A percentile compares a stretch with the other conserved stretches of the same genome.
phyloP scores from a whole-genome alignment of 2,113 vertebrate species.

The Myiozetetes cayanensis region DNA sequence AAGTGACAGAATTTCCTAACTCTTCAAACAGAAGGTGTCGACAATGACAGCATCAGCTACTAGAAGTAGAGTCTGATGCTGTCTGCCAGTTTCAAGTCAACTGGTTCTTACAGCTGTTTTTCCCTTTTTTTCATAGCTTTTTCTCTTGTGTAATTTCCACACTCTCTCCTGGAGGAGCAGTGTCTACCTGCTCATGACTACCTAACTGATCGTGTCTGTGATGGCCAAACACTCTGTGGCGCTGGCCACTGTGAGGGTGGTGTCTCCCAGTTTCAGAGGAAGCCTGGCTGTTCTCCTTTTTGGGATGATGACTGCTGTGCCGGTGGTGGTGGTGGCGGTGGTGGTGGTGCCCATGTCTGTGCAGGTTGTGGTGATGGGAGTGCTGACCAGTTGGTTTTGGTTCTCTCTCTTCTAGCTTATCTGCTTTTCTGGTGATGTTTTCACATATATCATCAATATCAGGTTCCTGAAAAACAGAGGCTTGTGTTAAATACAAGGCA shows the following conservation, averaged over 20 bases:
- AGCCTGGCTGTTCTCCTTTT: not conserved
- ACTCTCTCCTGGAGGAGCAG: conserved; percentile 25
- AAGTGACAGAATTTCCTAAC: conserved; percentile 76
- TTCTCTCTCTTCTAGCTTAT: not conserved
- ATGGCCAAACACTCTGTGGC: not conserved
- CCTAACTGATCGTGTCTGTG: not conserved
- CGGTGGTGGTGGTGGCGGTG: not conserved
- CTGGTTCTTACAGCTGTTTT: conserved; percentile 76
- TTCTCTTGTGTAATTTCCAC: conserved; percentile 5
- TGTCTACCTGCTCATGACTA: conserved; percentile 20
- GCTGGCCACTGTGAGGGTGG: not conserved
- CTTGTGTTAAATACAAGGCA: not conserved
- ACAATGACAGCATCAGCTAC: conserved; percentile 95
- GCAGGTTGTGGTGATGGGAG: not conserved
- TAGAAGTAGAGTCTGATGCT: conserved; percentile 56
- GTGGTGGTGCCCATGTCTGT: not conserved
- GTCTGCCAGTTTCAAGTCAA: conserved; percentile 80
- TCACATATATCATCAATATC: conserved; percentile 63
- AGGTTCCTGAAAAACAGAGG: conserved; percentile 51
- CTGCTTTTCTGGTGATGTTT: conserved; percentile 31
- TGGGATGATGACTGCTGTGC: not conserved
- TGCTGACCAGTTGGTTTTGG: not conserved
- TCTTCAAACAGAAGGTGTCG: conserved; percentile 83
- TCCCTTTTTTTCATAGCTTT: conserved; percentile 68
- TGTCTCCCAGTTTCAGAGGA: not conserved